Base-by-base conservation (phyloP, 2,888 invertebrate genomes). In the Stenurella melanura region DNA sequence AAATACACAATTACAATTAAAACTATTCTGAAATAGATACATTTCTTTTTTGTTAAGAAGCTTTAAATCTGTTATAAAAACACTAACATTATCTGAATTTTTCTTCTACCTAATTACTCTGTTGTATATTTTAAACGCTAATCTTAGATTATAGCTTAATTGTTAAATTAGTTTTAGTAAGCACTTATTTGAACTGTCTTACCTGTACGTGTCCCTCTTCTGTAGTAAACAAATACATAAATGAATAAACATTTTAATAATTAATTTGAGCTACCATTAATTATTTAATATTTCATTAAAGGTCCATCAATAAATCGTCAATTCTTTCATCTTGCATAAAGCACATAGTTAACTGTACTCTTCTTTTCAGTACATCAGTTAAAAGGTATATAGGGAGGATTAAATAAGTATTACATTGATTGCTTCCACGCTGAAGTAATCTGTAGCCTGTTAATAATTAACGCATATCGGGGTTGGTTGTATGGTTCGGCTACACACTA, bases 361-460 rank as follows among this genome's bases (percentile, higher is more conserved):
- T 21, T 54, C 67, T 54, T 10, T 58, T 70, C 30, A 34, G n/a
- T 63, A 63, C 63, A 18, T 63, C 63, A 63, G 63, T 50, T 70
- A 70, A 70, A 58, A 30, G 69, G 69, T 38, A 69, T 68, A 68
- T 69, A 57, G 60, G 70, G 70, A 70, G 70, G 77, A 77, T 80
- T 80, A 75, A 80, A 76, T 77, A 77, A 81, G 81, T 78, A 81
- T 81, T 80, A 81, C 80, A 82, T 81, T 80, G 83, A 83, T 83
- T 83, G 83, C 79, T 81, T 85, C 74, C 83, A 83, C 82, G 82
- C 83, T 82, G 80, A 80, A 82, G 82, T 85, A 86, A 86, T 85
- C 84, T 82, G 80, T 82, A 83, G 85, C 80, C 84, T 85, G 86
- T 86, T 85, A 86, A 86, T 86, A 86, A 87, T 87, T 86, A 85